Evolutionary conservation across 2,888 invertebrate genomes (phyloP), one percentile per base, ranked within the genome.

Genomic region (Theretra japonica): DNA sequence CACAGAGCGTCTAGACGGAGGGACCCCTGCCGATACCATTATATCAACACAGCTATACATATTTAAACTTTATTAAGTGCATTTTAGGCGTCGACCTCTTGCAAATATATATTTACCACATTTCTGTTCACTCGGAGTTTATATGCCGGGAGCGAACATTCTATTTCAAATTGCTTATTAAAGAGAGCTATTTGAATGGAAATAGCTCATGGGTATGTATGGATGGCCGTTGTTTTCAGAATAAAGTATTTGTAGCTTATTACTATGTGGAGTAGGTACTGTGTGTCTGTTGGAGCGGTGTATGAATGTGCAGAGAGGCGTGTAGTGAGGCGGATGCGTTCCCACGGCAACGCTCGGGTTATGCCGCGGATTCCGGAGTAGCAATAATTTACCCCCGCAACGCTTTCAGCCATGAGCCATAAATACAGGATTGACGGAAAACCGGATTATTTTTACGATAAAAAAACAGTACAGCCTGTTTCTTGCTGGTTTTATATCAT

Each of bases 1-100:
- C 90, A 88, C 86, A 86, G 88, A 90, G 89, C 86, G 94, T 94
- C 94, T 94, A 94, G 94, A 94, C 93, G 90, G 88, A 90, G 92
- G 92, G 89, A 90, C 86, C 89, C 89, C 83, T 82, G 80, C 82
- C 80, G 80, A 82, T 82, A 82, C 81, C 41, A 71, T 71, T 62
- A 53, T 41, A 53, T 41, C 19, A 21, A 60, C 70, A 56, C 25
- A 50, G 33, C 23, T 60, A 53, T 25, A 70, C 48, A 17, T 50
- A 11, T 60, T 50, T 60, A 28, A 33, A n/a, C n/a, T 17, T 41
- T 41, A 70, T 50, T 57, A 50, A 62, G 28, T 59, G 48, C 28
- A 60, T 60, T 65, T 65, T 48, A 65, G 60, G 30, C 70, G 23
- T 11, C 50, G 6, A 68, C 4, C 59, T 33, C n/a, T 21, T 33